Percentiles rank a stretch among this genome's conserved stretches.
phyloP scores from a whole-genome alignment of 2,797 vertebrate species.

The Pangasius djambal region DNA sequence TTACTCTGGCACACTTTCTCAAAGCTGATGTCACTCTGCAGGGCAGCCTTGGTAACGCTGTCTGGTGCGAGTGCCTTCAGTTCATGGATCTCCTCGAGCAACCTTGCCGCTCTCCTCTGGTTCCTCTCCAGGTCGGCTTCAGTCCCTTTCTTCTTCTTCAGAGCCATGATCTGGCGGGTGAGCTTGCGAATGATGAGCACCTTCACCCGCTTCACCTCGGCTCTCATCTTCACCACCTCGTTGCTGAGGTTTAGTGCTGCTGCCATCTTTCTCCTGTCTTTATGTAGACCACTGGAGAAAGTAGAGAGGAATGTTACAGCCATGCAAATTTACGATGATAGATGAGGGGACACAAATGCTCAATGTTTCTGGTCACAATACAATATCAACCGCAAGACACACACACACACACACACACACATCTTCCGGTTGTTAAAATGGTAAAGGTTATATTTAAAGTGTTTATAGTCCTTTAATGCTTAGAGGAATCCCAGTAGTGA shows the following conservation, averaged over 20 bases:
- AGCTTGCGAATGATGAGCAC: conserved; percentile 87
- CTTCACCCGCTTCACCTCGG: conserved; percentile 89
- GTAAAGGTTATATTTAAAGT: not conserved
- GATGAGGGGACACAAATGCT: not conserved
- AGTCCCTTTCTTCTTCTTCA: conserved; percentile 90
- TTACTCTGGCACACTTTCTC: conserved; percentile 86
- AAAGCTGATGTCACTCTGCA: conserved; percentile 84
- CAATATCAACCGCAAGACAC: not conserved
- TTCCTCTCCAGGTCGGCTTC: conserved; percentile 83
- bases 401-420: not conserved
- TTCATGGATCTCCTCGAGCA: conserved; percentile 88
- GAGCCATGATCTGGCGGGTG: conserved; percentile 78
- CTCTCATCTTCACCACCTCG: conserved; percentile 95
- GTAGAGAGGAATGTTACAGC: not conserved
- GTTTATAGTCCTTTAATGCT: not conserved
- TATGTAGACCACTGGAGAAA: not conserved
- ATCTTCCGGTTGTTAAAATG: not conserved
- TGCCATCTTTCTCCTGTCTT: conserved; percentile 54
- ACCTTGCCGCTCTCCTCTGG: conserved; percentile 81
- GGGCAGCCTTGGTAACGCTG: conserved; percentile 85
- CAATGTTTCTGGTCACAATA: not conserved
- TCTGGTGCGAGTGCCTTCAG: conserved; percentile 86
- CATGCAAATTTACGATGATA: not conserved
- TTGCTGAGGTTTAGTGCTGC: conserved; percentile 75
- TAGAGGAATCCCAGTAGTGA: not conserved